phyloP scores from a whole-genome alignment of 2,113 vertebrate species.

The Corapipo altera region DNA sequence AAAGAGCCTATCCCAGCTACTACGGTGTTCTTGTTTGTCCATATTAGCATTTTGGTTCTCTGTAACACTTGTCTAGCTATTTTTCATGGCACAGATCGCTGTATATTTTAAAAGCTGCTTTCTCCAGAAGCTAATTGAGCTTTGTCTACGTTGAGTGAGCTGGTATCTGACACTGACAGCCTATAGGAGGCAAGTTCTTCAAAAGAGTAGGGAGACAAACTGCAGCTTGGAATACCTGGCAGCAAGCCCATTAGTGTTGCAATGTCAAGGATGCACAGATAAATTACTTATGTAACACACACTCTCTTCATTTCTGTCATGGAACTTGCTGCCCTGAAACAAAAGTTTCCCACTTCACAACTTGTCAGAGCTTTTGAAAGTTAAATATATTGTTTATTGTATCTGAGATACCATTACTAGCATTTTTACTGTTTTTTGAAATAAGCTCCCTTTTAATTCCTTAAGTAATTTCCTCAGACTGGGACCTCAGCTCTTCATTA shows the following conservation, averaged over 20 bases:
- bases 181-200: slow-evolving; percentile 71
- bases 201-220: slow-evolving; percentile 70
- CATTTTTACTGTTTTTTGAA: slow-evolving; percentile 29
- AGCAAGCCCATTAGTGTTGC: slow-evolving; percentile 58
- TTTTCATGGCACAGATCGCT: slow-evolving; percentile 39
- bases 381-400: slow-evolving; percentile 59
- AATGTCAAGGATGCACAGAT: slow-evolving; percentile 55
- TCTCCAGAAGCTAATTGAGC: slow-evolving; percentile 62
- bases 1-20: neutral
- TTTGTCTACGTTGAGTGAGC: slow-evolving; percentile 64
- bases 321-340: slow-evolving; percentile 42
- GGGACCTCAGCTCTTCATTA: neutral
- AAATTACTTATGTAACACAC: slow-evolving; percentile 66
- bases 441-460: slow-evolving; percentile 22
- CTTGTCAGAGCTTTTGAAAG: slow-evolving; percentile 7
- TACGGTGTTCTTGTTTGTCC: neutral
- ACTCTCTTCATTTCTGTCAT: slow-evolving; percentile 59
- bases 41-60: neutral
- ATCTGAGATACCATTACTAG: slow-evolving; percentile 38
- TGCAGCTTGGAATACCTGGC: slow-evolving; percentile 59
- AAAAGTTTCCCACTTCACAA: slow-evolving; percentile 4
- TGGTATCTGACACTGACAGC: slow-evolving; percentile 65
- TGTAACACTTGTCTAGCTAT: slow-evolving; percentile 1
- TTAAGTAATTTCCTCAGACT: slow-evolving; percentile 36
- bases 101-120: slow-evolving; percentile 66